Conservation (phyloP, 1,140 invertebrate species). For the Brachionus rubens region DNA sequence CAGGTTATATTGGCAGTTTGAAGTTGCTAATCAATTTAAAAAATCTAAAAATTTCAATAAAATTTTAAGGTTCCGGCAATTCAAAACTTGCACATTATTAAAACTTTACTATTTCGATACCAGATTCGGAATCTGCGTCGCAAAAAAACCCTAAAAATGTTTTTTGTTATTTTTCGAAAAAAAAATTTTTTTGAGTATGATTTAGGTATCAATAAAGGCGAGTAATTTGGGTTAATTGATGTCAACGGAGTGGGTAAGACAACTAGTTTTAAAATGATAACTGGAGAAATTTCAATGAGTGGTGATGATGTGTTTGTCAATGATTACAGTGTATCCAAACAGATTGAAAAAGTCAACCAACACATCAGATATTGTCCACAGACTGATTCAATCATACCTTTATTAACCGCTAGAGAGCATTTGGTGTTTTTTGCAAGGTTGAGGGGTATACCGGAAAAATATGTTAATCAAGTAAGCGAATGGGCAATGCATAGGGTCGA, state of each 20-base stretch:
- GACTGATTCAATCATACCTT: constrained; percentile 73
- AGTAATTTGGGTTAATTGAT: constrained; percentile 79
- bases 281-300: constrained; percentile 69
- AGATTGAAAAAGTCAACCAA: constrained; percentile 46
- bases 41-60: too few species aligned
- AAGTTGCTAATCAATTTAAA: too few species aligned
- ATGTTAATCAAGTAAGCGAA: constrained; percentile 60
- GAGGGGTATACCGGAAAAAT: constrained; percentile 64
- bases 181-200: too few species aligned
- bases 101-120: too few species aligned
- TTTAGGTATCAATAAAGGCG: constrained; percentile 70
- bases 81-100: too few species aligned
- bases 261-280: constrained; percentile 77
- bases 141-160: too few species aligned
- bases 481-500: constrained; percentile 60
- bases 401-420: constrained; percentile 75
- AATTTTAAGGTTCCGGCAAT: too few species aligned
- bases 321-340: constrained; percentile 21
- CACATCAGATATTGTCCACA: constrained; percentile 65
- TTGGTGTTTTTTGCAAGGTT: constrained; percentile 72
- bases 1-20: too few species aligned
- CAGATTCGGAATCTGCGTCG: too few species aligned
- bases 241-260: constrained; percentile 85
- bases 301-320: constrained; percentile 64
- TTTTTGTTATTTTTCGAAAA: too few species aligned